Base-by-base conservation (phyloP, 2,888 invertebrate species). In the Zootermopsis nevadensis region DNA sequence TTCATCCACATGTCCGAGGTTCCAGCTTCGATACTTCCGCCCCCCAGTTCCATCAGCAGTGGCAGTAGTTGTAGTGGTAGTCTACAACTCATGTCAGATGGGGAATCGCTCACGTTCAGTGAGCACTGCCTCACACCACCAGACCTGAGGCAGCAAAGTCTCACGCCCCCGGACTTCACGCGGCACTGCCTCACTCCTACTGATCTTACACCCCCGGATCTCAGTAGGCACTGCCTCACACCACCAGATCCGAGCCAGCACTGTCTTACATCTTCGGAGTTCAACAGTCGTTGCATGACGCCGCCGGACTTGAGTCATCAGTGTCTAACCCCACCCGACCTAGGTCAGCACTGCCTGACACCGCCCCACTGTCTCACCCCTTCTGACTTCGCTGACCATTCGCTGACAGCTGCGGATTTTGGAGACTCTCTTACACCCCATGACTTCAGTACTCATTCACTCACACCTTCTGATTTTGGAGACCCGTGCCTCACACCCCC, bases 41-140 rank as follows among this genome's bases (percentile, higher is more conserved):
- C 79, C 86, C 85, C 24, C 88, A 89, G 72, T 85, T 87, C 66
- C 86, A 86, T 35, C 38, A 53, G 76, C 38, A 55, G 53, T 55
- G 85, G 86, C 6, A 80, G 82, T 1, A 83, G 83, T 24, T 79
- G 87, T 1, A 87, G 89, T 38, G 82, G 80, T 77, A 76, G 81
- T 86, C 88, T 92, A 35, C 88, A 92, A 55, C 87, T 93, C 83
- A 93, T 93, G 86, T 93, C 92, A 24, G 93, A 93, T 86, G 92
- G 92, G 10, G 93, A 93, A 85, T 92, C 92, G 55, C 87, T 93
- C 60, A 87, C 87, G 31, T 87, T 88, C 84, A 79, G 79, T 27
- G 35, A 66, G 35, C 79, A 79, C 35, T 79, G 60, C 48, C 79
- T 79, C 35, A 79, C 79, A 24, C 79, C 79, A 8, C 79, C 77